phyloP scores from a whole-genome alignment of 2,113 vertebrate species.

The Oenanthe melanoleuca region DNA sequence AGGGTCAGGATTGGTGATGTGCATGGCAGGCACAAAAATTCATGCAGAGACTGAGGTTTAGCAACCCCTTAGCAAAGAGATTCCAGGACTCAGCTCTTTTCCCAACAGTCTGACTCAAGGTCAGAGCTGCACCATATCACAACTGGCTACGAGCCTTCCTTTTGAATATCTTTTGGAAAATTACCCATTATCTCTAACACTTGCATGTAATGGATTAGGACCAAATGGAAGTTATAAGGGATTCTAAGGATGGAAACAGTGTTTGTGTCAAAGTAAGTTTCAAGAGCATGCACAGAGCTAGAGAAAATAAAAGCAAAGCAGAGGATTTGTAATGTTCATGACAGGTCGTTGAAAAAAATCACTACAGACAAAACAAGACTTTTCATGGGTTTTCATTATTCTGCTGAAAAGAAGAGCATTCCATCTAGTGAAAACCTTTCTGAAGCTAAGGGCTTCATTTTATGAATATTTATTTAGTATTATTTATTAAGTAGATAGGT shows the following conservation, averaged over 20 bases:
- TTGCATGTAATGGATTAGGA: background rate
- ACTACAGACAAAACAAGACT: background rate
- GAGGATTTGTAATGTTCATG: background rate
- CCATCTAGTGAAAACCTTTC: background rate
- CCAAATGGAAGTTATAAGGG: background rate
- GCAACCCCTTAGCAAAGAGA: accelerated
- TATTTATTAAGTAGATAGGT: background rate
- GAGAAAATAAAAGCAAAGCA: background rate
- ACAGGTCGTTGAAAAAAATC: background rate
- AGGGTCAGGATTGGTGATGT: background rate
- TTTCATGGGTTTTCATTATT: background rate
- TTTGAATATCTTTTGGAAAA: background rate
- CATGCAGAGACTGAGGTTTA: background rate
- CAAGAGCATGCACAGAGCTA: background rate
- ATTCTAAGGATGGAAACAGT: background rate
- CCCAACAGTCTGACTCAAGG: background rate
- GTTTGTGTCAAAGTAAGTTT: background rate
- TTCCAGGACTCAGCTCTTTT: background rate
- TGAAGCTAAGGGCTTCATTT: background rate
- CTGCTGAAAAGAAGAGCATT: background rate
- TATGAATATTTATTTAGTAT: background rate
- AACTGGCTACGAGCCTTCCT: background rate
- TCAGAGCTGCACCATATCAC: background rate
- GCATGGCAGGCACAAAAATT: background rate
- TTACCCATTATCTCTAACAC: background rate